These are phyloP conservation scores for Oscheius sp. DNA, from an alignment of 2,888 invertebrate genomes.

Conservation along the genomic window DNA sequence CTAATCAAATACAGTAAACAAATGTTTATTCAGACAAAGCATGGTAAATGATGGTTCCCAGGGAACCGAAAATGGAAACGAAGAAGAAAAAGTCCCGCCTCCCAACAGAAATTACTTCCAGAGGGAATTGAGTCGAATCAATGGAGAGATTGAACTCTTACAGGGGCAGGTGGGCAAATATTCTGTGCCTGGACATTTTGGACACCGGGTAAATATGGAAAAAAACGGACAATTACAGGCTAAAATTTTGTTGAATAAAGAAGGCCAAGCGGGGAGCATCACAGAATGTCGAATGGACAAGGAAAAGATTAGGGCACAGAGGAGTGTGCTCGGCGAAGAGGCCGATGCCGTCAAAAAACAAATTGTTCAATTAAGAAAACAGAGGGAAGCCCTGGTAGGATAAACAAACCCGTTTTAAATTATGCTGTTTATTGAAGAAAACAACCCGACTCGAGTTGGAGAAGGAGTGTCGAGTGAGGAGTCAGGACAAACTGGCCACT, in stretches of 20 bases:
- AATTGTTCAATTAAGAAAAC: slow-evolving; percentile 17
- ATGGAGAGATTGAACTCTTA: slow-evolving; percentile 40
- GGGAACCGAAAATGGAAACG: slow-evolving; percentile 18
- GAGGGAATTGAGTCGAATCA: slow-evolving; percentile 44
- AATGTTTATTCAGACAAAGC: slow-evolving; percentile 15
- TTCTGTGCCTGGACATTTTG: not conserved
- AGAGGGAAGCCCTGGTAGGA: slow-evolving; percentile 4
- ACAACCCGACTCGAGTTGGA: slow-evolving; percentile 45
- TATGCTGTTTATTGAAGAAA: slow-evolving; percentile 33
- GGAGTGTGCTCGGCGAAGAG: slow-evolving; percentile 30
- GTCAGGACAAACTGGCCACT: slow-evolving; percentile 40
- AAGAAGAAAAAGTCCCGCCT: slow-evolving; percentile 33
- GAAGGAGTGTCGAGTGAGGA: slow-evolving; percentile 48
- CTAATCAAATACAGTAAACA: not conserved
- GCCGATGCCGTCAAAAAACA: slow-evolving; percentile 32
- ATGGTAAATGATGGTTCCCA: slow-evolving; percentile 30
- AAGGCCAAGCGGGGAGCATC: slow-evolving; percentile 28
- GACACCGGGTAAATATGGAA: not conserved
- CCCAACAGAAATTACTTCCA: slow-evolving; percentile 54
- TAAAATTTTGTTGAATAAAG: slow-evolving; percentile 14
- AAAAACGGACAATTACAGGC: not conserved
- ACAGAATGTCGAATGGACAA: not conserved
- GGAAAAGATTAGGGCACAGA: slow-evolving; percentile 16
- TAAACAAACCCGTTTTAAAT: not conserved
- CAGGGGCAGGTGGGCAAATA: slow-evolving; percentile 41